A percentile compares a stretch with the other conserved stretches of the same genome.
These are phyloP conservation scores for Himalopsyche anomala DNA, from an alignment of 2,888 invertebrate species.

Conservation along the genomic window DNA sequence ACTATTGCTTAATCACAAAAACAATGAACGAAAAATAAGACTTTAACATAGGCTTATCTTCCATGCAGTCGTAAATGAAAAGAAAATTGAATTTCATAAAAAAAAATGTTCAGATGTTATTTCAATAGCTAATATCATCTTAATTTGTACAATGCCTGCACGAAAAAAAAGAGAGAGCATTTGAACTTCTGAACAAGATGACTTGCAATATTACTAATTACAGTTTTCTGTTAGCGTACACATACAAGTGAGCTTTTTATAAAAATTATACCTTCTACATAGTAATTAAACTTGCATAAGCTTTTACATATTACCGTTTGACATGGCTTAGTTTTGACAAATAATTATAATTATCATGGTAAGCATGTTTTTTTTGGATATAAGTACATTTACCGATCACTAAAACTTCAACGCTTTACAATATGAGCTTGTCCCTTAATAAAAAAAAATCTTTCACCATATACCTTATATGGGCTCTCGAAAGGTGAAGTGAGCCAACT, in stretches of 20 bases:
- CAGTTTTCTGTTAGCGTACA: background rate
- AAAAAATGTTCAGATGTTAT: background rate
- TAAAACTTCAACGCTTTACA: too few relatives aligned
- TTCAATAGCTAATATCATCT: background rate
- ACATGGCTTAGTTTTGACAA: background rate
- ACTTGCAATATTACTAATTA: slow-evolving; percentile 29
- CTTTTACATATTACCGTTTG: slow-evolving; percentile 12
- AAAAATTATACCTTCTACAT: background rate
- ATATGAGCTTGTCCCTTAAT: too few relatives aligned
- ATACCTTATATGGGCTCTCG: too few relatives aligned
- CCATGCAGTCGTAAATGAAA: too few relatives aligned
- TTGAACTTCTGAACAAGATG: background rate
- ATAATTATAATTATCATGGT: background rate
- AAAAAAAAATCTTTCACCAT: too few relatives aligned
- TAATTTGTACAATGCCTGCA: background rate
- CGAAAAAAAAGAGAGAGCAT: background rate
- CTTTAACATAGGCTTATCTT: too few relatives aligned
- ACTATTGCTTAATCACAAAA: too few relatives aligned
- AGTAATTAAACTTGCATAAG: slow-evolving; percentile 45
- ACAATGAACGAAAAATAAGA: too few relatives aligned
- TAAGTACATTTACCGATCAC: too few relatives aligned
- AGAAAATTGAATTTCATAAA: too few relatives aligned
- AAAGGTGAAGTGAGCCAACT: too few relatives aligned
- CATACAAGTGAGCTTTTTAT: background rate
- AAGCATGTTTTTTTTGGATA: too few relatives aligned